These are phyloP conservation scores for Paratrypauchen microcephalus DNA, from an alignment of 2,797 vertebrate genomes.

Conservation along the genomic window DNA sequence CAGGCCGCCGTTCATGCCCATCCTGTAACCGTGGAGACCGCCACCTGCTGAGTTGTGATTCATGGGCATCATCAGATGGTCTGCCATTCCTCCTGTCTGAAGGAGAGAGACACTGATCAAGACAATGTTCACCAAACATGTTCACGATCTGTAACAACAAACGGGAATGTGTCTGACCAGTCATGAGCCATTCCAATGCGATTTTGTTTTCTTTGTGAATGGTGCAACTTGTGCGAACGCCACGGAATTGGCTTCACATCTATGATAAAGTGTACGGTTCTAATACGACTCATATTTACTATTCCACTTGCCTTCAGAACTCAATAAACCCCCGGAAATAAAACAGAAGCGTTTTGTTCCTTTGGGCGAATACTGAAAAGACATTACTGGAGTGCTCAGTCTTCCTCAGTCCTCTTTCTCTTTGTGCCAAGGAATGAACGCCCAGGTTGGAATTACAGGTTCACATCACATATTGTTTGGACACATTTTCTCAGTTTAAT, in stretches of 20 bases:
- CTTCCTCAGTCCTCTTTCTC: slow-evolving; percentile 38
- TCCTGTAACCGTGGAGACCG: slow-evolving; percentile 87
- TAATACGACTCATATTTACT: slow-evolving; percentile 14
- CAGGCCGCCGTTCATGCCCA: slow-evolving; percentile 85
- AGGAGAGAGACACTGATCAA: slow-evolving; percentile 54
- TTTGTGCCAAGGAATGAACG: slow-evolving; percentile 66
- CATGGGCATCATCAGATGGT: slow-evolving; percentile 95
- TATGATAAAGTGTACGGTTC: slow-evolving; percentile 7
- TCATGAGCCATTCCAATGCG: background rate
- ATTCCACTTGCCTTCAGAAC: slow-evolving; percentile 34
- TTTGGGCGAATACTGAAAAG: slow-evolving; percentile 32
- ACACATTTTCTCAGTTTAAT: slow-evolving; percentile 21
- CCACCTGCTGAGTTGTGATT: slow-evolving; percentile 81
- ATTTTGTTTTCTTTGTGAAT: slow-evolving; percentile 11
- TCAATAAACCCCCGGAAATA: slow-evolving; percentile 35
- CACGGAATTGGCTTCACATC: slow-evolving; percentile 5
- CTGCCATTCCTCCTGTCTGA: slow-evolving; percentile 84
- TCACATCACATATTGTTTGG: slow-evolving; percentile 51
- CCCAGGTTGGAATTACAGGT: slow-evolving; percentile 64
- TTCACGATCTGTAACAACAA: slow-evolving; percentile 12
- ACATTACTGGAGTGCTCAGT: slow-evolving; percentile 36
- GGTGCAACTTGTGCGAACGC: background rate
- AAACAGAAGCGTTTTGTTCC: slow-evolving; percentile 36
- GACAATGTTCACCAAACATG: slow-evolving; percentile 27
- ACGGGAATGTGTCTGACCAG: slow-evolving; percentile 15